Evolutionary conservation across 2,888 invertebrate genomes (phyloP).

Genomic region (Ferrisia virgata): DNA sequence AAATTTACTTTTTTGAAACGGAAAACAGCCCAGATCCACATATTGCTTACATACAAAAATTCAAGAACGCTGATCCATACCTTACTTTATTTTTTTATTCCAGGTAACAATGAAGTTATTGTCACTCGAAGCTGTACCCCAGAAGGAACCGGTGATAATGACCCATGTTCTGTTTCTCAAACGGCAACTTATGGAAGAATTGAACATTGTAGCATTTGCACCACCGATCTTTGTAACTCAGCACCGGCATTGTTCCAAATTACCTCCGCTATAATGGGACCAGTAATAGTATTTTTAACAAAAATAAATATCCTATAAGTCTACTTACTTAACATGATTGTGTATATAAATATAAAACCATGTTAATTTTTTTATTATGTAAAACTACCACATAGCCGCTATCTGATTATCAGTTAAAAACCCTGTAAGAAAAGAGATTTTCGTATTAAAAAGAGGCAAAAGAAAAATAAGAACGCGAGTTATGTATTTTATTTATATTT

Average conservation of each 20-base stretch:
- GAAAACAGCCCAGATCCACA: no score
- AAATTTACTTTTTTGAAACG: no score
- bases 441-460: background rate
- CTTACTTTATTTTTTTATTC: background rate
- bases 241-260: slow-evolving; percentile 54
- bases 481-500: slow-evolving; percentile 30
- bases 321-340: background rate
- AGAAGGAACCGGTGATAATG: background rate
- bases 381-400: no score
- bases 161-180: slow-evolving; percentile 22
- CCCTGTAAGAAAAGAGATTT: background rate
- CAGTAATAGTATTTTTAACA: slow-evolving; percentile 27
- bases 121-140: background rate
- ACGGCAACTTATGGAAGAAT: slow-evolving; percentile 55
- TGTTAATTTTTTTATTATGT: slow-evolving; percentile 20
- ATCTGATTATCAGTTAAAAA: background rate
- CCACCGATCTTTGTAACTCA: slow-evolving; percentile 66
- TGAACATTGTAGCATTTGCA: slow-evolving; percentile 66
- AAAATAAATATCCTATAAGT: slow-evolving; percentile 37
- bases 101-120: slow-evolving; percentile 22
- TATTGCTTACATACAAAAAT: no score
- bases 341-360: background rate
- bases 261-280: slow-evolving; percentile 8
- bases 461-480: background rate
- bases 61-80: background rate